Conservation (phyloP, 1,140 invertebrate species). For the Episyrphus balteatus region DNA sequence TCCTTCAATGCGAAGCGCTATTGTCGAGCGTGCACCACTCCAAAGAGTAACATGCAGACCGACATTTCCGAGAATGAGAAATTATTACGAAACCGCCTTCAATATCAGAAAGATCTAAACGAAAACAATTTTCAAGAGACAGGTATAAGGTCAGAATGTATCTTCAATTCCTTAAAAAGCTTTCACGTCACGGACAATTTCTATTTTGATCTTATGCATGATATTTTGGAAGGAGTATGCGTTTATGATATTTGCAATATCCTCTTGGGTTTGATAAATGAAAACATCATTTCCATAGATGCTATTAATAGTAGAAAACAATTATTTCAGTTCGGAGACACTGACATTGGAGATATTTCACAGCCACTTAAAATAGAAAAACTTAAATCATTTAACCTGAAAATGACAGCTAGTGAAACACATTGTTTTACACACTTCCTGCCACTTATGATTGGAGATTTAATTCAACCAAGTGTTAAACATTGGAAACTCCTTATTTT, state of each 20-base stretch:
- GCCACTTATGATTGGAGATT: constrained; percentile 21
- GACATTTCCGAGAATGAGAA: constrained; percentile 2
- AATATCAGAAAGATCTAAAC: constrained; percentile 1
- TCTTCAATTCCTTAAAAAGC: constrained; percentile 21
- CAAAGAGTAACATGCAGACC: constrained; percentile 6
- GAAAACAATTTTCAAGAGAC: constrained; percentile 4
- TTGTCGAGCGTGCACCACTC: constrained; percentile 18
- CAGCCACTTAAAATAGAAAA: not conserved
- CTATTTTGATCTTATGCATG: constrained; percentile 33
- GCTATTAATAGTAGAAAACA: constrained; percentile 8
- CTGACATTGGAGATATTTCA: constrained; percentile 2
- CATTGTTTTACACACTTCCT: constrained; percentile 18
- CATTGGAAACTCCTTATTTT: constrained; percentile 10
- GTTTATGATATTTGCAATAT: constrained; percentile 25
- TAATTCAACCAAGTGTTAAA: constrained; percentile 14
- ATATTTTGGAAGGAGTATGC: constrained; percentile 32
- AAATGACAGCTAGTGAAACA: constrained; percentile 26
- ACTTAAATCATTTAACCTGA: constrained; percentile 16
- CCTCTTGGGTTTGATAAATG: constrained; percentile 18
- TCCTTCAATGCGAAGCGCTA: constrained; percentile 16
- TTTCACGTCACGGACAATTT: constrained; percentile 32
- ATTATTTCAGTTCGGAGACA: constrained; percentile 18
- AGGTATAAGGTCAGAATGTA: constrained; percentile 26
- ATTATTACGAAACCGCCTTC: no score
- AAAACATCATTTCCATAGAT: constrained; percentile 2